phyloP scores from a whole-genome alignment of 2,113 vertebrate species.

The Sylvicapra grimmia region DNA sequence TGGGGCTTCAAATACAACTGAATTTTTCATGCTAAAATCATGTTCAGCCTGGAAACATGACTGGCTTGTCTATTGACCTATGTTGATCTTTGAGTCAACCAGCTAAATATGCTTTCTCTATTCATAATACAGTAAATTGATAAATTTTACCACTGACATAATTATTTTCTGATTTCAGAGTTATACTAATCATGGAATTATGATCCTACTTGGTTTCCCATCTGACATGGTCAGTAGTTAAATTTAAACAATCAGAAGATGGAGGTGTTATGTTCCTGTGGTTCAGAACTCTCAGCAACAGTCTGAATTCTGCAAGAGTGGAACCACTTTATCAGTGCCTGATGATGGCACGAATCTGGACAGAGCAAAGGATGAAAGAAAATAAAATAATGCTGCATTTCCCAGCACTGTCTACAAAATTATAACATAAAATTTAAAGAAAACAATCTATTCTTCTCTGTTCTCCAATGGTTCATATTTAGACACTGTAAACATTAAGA shows the following conservation, averaged over 20 bases:
- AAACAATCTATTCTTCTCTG: not conserved
- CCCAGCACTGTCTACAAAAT: not conserved
- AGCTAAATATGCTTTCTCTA: not conserved
- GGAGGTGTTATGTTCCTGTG: not conserved
- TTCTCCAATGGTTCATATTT: not conserved
- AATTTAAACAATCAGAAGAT: not conserved
- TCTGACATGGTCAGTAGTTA: not conserved
- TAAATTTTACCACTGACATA: not conserved
- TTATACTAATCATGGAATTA: not conserved
- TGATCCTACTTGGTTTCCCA: not conserved
- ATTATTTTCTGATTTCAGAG: not conserved
- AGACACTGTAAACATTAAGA: not conserved
- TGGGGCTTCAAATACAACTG: not conserved
- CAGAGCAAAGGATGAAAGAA: not conserved
- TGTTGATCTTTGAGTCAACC: not conserved
- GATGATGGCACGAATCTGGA: not conserved
- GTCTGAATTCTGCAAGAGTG: not conserved
- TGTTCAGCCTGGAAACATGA: not conserved
- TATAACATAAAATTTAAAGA: not conserved
- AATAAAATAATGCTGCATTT: not conserved
- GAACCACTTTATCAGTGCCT: not conserved
- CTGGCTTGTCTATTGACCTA: not conserved
- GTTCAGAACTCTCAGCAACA: not conserved
- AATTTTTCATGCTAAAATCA: not conserved
- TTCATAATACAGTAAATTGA: not conserved